Evolutionary conservation across 2,888 invertebrate species (phyloP).

Genomic region (Megaustenia siamemsis): DNA sequence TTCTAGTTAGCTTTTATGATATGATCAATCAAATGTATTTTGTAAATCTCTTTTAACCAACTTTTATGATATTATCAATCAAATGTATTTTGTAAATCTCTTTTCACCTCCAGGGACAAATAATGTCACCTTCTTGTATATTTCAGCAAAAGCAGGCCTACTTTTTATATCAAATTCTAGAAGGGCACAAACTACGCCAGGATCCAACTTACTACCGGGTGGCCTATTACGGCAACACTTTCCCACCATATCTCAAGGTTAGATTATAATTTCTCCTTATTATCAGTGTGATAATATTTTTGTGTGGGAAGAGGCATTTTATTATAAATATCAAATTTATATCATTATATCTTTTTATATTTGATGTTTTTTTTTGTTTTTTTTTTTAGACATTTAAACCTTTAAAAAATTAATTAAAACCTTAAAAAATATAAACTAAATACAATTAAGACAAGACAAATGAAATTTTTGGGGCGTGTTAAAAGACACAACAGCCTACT

Average conservation of each 20-base stretch:
- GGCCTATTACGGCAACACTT: constrained; percentile 95
- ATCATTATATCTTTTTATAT: no score
- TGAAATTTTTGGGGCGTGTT: no score
- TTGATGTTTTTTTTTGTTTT: no score
- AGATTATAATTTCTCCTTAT: background rate
- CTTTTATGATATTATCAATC: background rate
- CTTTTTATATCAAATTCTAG: constrained; percentile 94
- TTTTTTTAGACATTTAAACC: no score
- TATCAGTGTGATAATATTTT: no score
- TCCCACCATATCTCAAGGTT: constrained; percentile 85
- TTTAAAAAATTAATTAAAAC: no score
- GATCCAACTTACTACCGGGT: constrained; percentile 97
- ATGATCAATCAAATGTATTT: background rate
- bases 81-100: background rate
- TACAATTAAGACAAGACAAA: no score
- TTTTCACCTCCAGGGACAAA: background rate
- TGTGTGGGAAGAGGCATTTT: no score
- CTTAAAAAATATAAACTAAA: no score
- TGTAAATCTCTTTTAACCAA: no score
- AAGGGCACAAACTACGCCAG: constrained; percentile 86
- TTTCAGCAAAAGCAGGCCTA: constrained; percentile 88
- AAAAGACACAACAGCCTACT: no score
- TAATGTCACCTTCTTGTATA: background rate
- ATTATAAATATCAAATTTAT: no score
- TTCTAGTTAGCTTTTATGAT: background rate